These are phyloP conservation scores for Nowickia ferox DNA, from an alignment of 2,888 invertebrate species.

Conservation along the genomic window DNA sequence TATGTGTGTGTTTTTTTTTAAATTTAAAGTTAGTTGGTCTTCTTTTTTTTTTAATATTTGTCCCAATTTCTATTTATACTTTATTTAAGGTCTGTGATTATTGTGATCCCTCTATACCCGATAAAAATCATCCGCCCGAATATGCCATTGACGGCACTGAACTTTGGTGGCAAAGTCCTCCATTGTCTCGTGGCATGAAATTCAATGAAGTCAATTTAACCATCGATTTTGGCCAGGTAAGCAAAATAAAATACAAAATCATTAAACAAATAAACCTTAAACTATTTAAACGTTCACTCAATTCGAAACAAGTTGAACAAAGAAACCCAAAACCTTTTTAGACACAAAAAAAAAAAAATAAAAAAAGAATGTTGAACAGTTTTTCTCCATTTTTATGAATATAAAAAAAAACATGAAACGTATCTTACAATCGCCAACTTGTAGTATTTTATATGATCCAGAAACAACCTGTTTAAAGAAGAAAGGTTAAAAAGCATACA, in stretches of 20 bases:
- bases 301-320: slow-evolving; percentile 43
- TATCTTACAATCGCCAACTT: slow-evolving; percentile 45
- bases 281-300: slow-evolving; percentile 38
- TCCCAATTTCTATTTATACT: slow-evolving; percentile 49
- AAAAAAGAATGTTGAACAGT: slow-evolving; percentile 51
- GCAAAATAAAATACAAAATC: slow-evolving; percentile 37
- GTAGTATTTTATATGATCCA: slow-evolving; percentile 36
- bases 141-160: slow-evolving; percentile 98
- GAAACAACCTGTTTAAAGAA: slow-evolving; percentile 67
- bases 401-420: slow-evolving; percentile 43
- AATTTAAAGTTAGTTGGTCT: slow-evolving; percentile 26
- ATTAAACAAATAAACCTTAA: slow-evolving; percentile 27
- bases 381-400: slow-evolving; percentile 48
- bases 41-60: slow-evolving; percentile 18
- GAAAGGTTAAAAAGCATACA: slow-evolving; percentile 48
- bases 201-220: slow-evolving; percentile 99
- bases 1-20: not conserved
- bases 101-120: slow-evolving; percentile 90
- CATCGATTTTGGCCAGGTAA: slow-evolving; percentile 97
- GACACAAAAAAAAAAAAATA: slow-evolving; percentile 55
- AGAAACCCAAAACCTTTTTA: slow-evolving; percentile 63
- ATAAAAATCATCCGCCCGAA: slow-evolving; percentile 93
- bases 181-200: slow-evolving; percentile 97
- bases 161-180: slow-evolving; percentile 99
- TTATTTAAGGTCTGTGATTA: slow-evolving; percentile 92